A percentile compares a stretch with the other conserved stretches of the same genome.
Evolutionary conservation across 2,888 invertebrate genomes (phyloP).

Genomic region (Nebria brevicollis): DNA sequence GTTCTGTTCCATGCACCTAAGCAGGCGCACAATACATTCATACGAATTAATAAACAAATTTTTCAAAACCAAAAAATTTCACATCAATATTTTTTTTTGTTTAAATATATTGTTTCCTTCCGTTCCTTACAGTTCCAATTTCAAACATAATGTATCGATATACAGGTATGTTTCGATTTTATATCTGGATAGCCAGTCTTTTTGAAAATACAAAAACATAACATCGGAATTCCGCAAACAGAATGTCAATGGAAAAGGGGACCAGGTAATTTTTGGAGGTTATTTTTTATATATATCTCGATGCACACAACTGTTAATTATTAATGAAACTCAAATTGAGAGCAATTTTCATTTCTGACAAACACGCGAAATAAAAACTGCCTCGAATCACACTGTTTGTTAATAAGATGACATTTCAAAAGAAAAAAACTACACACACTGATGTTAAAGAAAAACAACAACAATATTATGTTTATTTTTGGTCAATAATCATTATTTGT

Average conservation of each 20-base stretch:
- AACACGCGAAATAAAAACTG: constrained; percentile 23
- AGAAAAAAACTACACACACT: constrained; percentile 23
- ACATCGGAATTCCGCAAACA: neutral
- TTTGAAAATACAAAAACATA: neutral
- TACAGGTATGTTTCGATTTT: neutral
- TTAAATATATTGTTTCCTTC: neutral
- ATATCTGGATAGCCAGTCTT: constrained; percentile 19
- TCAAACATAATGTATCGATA: neutral
- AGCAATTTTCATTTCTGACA: too few relatives aligned
- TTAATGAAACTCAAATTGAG: too few relatives aligned
- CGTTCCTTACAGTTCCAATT: neutral
- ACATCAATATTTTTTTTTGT: constrained; percentile 16
- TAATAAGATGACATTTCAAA: constrained; percentile 17
- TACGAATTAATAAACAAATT: constrained; percentile 52
- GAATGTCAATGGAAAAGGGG: too few relatives aligned
- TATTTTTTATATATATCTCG: too few relatives aligned
- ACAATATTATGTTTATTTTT: neutral
- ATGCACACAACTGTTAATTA: too few relatives aligned
- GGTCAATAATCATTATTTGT: neutral
- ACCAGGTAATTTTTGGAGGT: too few relatives aligned
- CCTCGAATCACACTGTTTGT: constrained; percentile 26
- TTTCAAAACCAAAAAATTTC: neutral
- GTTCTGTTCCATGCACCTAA: constrained; percentile 80
- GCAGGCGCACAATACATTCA: constrained; percentile 55
- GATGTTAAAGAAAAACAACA: constrained; percentile 10